A percentile compares a stretch with the other conserved stretches of the same genome.
phyloP scores from a whole-genome alignment of 37 sponge, comb jelly and placozoan species.

The Mnemiopsis leidyi region DNA sequence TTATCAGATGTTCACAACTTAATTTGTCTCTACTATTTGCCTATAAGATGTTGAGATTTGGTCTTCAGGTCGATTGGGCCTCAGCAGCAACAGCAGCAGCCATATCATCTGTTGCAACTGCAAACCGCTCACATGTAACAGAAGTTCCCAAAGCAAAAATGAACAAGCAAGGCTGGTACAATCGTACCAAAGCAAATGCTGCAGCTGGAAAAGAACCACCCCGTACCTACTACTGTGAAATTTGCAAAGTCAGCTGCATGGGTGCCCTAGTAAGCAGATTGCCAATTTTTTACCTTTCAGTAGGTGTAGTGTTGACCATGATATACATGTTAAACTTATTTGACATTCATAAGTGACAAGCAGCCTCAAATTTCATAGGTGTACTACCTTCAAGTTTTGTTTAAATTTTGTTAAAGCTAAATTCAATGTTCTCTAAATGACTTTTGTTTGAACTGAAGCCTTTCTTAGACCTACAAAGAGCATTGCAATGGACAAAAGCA shows the following conservation, averaged over 20 bases:
- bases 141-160: background rate
- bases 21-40: no score
- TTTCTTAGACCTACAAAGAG: conserved; percentile 49
- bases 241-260: conserved; percentile 66
- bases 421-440: no score
- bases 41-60: no score
- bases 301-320: no score
- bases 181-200: background rate
- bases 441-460: background rate
- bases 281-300: no score
- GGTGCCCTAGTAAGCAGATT: conserved; percentile 1
- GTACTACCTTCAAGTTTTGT: no score
- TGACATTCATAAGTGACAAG: no score
- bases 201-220: conserved; percentile 2
- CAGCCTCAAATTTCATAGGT: no score
- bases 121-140: background rate
- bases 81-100: conserved; percentile 31
- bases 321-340: no score
- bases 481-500: conserved; percentile 59
- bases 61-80: conserved; percentile 2
- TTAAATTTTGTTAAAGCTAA: no score
- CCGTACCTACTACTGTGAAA: conserved; percentile 52
- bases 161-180: conserved; percentile 44
- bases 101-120: background rate
- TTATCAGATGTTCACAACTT: no score